Percentiles rank a stretch among this genome's conserved stretches.
These are phyloP conservation scores for Baccha elongata DNA, from an alignment of 2,888 invertebrate genomes.

Conservation along the genomic window DNA sequence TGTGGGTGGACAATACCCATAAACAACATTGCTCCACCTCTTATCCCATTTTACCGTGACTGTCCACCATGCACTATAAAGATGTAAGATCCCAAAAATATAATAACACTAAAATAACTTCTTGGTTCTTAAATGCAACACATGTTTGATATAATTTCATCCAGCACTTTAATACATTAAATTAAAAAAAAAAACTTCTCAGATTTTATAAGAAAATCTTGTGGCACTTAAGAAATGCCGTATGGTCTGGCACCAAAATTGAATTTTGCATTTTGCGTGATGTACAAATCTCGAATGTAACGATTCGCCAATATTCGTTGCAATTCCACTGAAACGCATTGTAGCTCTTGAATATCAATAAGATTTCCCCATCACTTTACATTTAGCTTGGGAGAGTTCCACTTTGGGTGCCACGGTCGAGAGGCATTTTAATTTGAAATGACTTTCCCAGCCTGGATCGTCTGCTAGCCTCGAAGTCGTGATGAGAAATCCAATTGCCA, in stretches of 20 bases:
- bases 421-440: slow-evolving; percentile 33
- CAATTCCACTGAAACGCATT: slow-evolving; percentile 41
- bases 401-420: slow-evolving; percentile 27
- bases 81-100: slow-evolving; percentile 43
- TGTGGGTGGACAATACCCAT: slow-evolving; percentile 38
- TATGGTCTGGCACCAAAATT: slow-evolving; percentile 1
- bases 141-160: slow-evolving; percentile 70
- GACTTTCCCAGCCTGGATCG: slow-evolving; percentile 48
- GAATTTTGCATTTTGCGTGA: slow-evolving; percentile 9
- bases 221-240: slow-evolving; percentile 1
- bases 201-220: background rate
- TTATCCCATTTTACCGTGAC: background rate
- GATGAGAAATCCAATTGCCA: slow-evolving; percentile 63
- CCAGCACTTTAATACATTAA: slow-evolving; percentile 39
- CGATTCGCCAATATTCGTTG: slow-evolving; percentile 32
- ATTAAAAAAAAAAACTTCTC: background rate
- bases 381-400: background rate
- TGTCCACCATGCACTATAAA: slow-evolving; percentile 9
- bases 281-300: background rate
- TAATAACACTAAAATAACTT: slow-evolving; percentile 53
- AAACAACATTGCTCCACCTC: slow-evolving; percentile 36
- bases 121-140: slow-evolving; percentile 47
- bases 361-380: slow-evolving; percentile 20
- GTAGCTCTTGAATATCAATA: slow-evolving; percentile 70
- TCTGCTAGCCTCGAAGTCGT: slow-evolving; percentile 46